phyloP scores from a whole-genome alignment of 35 echinoderm and acorn worm genomes.

The Heliocidaris erythrogramma region DNA sequence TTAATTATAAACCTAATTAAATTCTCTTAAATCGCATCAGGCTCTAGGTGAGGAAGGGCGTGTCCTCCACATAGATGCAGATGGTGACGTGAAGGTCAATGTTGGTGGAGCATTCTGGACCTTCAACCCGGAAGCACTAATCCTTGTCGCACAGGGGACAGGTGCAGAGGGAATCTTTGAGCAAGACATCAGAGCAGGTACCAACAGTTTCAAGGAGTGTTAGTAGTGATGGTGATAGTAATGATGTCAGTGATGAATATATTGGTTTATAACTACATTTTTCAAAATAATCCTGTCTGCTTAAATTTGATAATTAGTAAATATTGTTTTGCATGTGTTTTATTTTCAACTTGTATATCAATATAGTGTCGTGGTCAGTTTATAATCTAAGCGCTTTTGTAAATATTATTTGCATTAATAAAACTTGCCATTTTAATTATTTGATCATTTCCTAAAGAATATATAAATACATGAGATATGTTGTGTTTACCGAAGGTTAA shows the following conservation, averaged over 20 bases:
- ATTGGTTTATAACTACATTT: too few relatives aligned
- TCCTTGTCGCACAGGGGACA: conserved; percentile 6
- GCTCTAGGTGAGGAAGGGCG: conserved; percentile 49
- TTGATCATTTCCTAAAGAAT: too few relatives aligned
- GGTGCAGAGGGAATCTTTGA: conserved; percentile 30
- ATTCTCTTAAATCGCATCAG: neutral
- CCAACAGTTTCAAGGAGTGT: neutral
- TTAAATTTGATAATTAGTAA: neutral
- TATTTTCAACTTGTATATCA: too few relatives aligned
- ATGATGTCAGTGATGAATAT: neutral
- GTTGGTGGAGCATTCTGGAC: conserved; percentile 49
- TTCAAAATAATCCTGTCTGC: neutral
- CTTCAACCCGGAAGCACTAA: conserved; percentile 60
- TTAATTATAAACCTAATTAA: too few relatives aligned
- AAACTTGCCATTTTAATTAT: too few relatives aligned
- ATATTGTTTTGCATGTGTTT: too few relatives aligned
- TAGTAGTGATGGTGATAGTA: neutral
- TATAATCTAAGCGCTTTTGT: too few relatives aligned
- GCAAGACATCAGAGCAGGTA: neutral
- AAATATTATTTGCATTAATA: too few relatives aligned
- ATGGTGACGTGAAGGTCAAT: conserved; percentile 73
- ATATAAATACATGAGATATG: too few relatives aligned
- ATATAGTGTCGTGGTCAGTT: too few relatives aligned
- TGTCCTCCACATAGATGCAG: conserved; percentile 52
- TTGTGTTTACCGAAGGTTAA: too few relatives aligned